A percentile compares a stretch with the other conserved stretches of the same genome.
phyloP scores from a whole-genome alignment of 2,113 vertebrate genomes.

The Nycticorax nycticorax region DNA sequence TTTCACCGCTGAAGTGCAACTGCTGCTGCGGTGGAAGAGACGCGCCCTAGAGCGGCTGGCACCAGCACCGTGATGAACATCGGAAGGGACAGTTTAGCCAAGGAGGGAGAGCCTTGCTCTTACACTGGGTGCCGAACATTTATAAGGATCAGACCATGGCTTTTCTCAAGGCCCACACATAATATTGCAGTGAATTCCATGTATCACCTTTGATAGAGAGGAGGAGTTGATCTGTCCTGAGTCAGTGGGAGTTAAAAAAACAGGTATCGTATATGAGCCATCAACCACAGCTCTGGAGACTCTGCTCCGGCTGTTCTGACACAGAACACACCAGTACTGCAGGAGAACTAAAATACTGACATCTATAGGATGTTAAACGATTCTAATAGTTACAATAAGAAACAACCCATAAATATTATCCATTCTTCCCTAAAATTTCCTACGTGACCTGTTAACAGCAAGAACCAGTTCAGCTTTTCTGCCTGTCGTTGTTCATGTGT shows the following conservation, averaged over 20 bases:
- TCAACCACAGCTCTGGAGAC: not conserved
- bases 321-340: not conserved
- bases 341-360: not conserved
- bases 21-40: not conserved
- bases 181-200: not conserved
- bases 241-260: not conserved
- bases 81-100: fast-evolving
- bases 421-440: not conserved
- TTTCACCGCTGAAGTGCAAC: not conserved
- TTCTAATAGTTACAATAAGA: not conserved
- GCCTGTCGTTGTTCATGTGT: not conserved
- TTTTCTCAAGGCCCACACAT: not conserved
- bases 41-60: fast-evolving
- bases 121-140: not conserved
- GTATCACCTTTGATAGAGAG: not conserved
- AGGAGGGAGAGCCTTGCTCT: not conserved
- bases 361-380: not conserved
- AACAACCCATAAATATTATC: not conserved
- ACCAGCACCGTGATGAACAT: not conserved
- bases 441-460: not conserved
- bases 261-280: not conserved
- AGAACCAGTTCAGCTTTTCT: not conserved
- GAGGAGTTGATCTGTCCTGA: not conserved
- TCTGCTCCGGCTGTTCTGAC: not conserved
- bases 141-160: not conserved